A percentile compares a stretch with the other conserved stretches of the same genome.
Conservation (phyloP, 2,113 vertebrate genomes). For the Casuarius casuarius region DNA sequence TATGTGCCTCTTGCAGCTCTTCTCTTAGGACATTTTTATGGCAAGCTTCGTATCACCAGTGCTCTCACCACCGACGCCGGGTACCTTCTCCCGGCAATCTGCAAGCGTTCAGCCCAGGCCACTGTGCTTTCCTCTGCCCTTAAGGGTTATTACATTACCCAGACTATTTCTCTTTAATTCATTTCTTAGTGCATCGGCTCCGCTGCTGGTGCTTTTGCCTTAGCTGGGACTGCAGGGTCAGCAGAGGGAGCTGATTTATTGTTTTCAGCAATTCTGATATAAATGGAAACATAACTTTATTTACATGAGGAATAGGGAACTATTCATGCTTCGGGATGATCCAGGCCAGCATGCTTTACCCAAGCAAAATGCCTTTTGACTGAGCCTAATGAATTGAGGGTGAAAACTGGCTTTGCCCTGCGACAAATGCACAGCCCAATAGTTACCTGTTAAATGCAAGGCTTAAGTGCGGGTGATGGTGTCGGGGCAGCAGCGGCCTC, state of each 20-base stretch:
- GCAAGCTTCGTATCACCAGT: not conserved
- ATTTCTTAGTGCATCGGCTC: not conserved
- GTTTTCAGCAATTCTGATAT: not conserved
- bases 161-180: not conserved
- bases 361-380: not conserved
- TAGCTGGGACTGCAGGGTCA: not conserved
- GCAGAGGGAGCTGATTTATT: conserved; percentile 54
- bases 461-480: not conserved
- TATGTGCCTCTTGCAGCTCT: not conserved
- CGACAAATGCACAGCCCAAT: not conserved
- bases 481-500: not conserved
- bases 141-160: not conserved
- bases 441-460: not conserved
- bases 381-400: not conserved
- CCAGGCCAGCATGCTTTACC: not conserved
- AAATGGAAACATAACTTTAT: conserved; percentile 26
- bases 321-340: not conserved
- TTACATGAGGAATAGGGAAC: not conserved
- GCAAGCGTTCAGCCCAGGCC: not conserved
- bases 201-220: not conserved
- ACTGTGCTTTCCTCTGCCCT: not conserved
- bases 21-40: conserved; percentile 10
- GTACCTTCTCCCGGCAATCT: not conserved
- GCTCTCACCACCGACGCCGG: not conserved
- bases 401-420: not conserved